phyloP scores from a whole-genome alignment of 2,113 vertebrate species.

The Otolemur garnettii region DNA sequence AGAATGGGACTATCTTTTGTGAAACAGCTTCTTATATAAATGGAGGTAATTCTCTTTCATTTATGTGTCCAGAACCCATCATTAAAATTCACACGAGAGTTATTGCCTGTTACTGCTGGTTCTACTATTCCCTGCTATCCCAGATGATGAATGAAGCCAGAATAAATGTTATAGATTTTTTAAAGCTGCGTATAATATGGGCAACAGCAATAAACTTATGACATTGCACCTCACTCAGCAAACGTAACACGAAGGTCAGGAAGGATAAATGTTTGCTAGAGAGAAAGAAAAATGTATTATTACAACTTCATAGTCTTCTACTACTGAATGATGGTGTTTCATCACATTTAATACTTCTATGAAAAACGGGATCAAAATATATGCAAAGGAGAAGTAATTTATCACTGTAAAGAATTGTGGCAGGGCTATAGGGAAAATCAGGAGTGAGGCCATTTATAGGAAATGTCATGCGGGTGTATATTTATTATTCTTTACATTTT shows the following conservation, averaged over 20 bases:
- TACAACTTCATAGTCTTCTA: conserved; percentile 45
- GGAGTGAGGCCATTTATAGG: conserved; percentile 40
- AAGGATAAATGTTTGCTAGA: conserved; percentile 61
- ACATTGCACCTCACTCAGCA: conserved; percentile 69
- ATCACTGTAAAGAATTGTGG: conserved; percentile 36
- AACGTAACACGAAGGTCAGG: conserved; percentile 56
- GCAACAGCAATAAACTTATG: conserved; percentile 39
- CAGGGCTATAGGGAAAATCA: neutral
- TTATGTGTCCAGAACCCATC: conserved; percentile 25
- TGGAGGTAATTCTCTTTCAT: conserved; percentile 38
- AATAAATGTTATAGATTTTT: conserved; percentile 74
- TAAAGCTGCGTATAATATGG: conserved; percentile 44
- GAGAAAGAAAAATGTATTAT: conserved; percentile 66
- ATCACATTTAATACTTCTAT: conserved; percentile 51
- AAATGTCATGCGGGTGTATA: neutral
- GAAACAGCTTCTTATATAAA: conserved; percentile 46
- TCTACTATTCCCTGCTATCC: neutral
- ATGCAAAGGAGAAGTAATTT: conserved; percentile 54
- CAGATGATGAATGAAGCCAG: conserved; percentile 68
- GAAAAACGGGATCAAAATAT: conserved; percentile 63
- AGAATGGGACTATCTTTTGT: neutral
- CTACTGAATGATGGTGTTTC: neutral
- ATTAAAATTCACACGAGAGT: conserved; percentile 68
- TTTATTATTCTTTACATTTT: conserved; percentile 49
- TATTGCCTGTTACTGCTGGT: conserved; percentile 54